Conservation (phyloP, 1,140 invertebrate species). For the Sminthurinus signatus region DNA sequence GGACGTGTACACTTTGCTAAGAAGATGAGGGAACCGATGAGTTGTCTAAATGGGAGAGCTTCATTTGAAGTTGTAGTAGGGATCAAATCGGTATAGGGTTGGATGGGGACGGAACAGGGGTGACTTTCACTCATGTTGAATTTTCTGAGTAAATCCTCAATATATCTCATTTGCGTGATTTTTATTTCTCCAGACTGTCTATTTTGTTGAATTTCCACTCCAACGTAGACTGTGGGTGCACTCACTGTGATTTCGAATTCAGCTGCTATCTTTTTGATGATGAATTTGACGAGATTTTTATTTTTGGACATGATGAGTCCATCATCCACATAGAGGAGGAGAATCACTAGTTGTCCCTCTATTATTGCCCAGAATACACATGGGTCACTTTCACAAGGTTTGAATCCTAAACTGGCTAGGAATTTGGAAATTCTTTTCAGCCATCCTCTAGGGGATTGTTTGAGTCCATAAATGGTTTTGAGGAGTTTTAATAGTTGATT, state of each 20-base stretch:
- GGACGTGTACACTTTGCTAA: conserved; percentile 43
- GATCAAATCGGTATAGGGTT: conserved; percentile 10
- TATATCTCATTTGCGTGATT: conserved; percentile 9
- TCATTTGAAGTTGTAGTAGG: background rate
- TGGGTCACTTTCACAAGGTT: conserved; percentile 4
- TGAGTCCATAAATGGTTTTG: conserved; percentile 47
- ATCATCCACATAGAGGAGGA: conserved; percentile 51
- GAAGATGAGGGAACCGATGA: conserved; percentile 45
- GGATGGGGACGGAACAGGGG: conserved; percentile 14
- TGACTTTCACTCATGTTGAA: conserved; percentile 28
- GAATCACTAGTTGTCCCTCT: conserved; percentile 28
- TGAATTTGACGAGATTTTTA: conserved; percentile 30
- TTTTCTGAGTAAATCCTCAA: conserved; percentile 2
- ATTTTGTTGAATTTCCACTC: conserved; percentile 19
- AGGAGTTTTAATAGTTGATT: conserved; percentile 40
- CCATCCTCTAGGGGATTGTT: conserved; percentile 47
- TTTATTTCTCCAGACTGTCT: conserved; percentile 5
- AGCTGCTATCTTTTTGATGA: conserved; percentile 30
- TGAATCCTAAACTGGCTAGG: background rate
- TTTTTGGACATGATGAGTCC: conserved; percentile 42
- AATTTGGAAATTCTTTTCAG: conserved; percentile 41
- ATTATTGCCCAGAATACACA: background rate
- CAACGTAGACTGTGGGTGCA: conserved; percentile 28
- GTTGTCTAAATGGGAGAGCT: conserved; percentile 35
- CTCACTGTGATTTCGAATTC: conserved; percentile 39